phyloP scores from a whole-genome alignment of 2,888 invertebrate species.

The Volucella bombylans region DNA sequence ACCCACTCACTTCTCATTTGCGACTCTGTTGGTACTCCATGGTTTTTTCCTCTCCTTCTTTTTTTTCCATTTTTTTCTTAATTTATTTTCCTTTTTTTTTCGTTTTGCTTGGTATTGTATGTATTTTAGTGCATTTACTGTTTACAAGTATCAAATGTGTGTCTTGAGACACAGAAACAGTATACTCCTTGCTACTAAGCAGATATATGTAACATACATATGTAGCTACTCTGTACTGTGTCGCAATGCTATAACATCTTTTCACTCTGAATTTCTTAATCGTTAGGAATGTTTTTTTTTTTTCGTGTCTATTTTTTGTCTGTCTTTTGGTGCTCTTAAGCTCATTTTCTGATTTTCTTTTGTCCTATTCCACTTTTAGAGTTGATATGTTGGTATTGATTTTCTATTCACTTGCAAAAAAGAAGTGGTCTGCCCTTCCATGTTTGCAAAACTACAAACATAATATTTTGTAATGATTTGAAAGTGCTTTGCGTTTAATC shows the following conservation, averaged over 20 bases:
- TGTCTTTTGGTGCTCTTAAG: not conserved
- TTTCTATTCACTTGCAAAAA: conserved; percentile 45
- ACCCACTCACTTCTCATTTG: conserved; percentile 71
- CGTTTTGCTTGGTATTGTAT: conserved; percentile 48
- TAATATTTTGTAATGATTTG: conserved; percentile 38
- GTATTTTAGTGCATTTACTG: conserved; percentile 62
- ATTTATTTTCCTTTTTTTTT: conserved; percentile 33
- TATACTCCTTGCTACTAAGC: conserved; percentile 29
- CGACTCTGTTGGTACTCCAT: conserved; percentile 52
- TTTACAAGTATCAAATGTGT: conserved; percentile 59
- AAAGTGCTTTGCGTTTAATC: conserved; percentile 32
- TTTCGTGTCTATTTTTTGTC: not conserved
- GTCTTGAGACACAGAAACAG: conserved; percentile 36
- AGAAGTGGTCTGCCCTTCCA: conserved; percentile 34
- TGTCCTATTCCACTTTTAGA: conserved; percentile 34
- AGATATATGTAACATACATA: not conserved
- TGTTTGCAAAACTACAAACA: conserved; percentile 25
- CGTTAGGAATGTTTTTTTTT: conserved; percentile 41
- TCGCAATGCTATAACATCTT: conserved; percentile 56
- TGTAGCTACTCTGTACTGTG: conserved; percentile 21
- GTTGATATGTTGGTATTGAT: conserved; percentile 56
- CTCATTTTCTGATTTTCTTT: not conserved
- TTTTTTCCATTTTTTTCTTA: conserved; percentile 19
- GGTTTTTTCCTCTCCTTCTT: conserved; percentile 46
- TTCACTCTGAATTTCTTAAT: conserved; percentile 67